Percentiles rank a stretch among this genome's conserved stretches.
These are phyloP conservation scores for Halisarca cf. caerulea DNA, from an alignment of 37 sponge, comb jelly and placozoan species.

Conservation along the genomic window DNA sequence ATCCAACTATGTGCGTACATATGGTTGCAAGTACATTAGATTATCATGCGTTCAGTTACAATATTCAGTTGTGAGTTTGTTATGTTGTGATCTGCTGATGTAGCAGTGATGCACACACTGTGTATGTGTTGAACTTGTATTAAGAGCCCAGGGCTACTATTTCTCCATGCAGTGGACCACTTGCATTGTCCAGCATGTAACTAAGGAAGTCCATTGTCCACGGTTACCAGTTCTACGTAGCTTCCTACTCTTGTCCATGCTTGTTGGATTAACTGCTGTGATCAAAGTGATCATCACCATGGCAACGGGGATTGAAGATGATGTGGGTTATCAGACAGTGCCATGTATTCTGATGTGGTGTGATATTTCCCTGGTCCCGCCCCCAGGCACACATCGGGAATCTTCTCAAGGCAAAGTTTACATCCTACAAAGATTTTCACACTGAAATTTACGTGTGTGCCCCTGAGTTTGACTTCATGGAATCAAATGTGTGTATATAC, in stretches of 20 bases:
- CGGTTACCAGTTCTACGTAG: too few species aligned
- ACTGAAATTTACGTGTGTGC: constrained; percentile 93
- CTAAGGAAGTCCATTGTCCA: too few species aligned
- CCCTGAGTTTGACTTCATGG: constrained; percentile 85
- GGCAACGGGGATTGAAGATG: constrained; percentile 33
- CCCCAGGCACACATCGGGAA: constrained; percentile 78
- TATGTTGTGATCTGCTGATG: too few species aligned
- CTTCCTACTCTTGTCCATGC: background rate
- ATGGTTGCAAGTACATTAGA: too few species aligned
- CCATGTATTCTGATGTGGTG: background rate
- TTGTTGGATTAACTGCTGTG: constrained; percentile 22
- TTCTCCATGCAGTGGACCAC: too few species aligned
- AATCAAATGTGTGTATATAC: too few species aligned
- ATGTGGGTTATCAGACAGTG: constrained; percentile 36
- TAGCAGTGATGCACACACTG: too few species aligned
- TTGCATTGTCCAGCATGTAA: too few species aligned
- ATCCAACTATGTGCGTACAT: background rate
- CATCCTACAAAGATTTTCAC: constrained; percentile 88
- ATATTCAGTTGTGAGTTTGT: too few species aligned
- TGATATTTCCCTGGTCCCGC: background rate
- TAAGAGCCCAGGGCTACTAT: too few species aligned
- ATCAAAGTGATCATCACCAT: constrained; percentile 8
- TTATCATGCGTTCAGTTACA: too few species aligned
- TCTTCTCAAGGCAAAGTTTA: constrained; percentile 85
- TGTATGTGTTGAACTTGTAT: too few species aligned